A percentile compares a stretch with the other conserved stretches of the same genome.
phyloP scores from a whole-genome alignment of 2,888 invertebrate species.

The Caenorhabditis japonica region DNA sequence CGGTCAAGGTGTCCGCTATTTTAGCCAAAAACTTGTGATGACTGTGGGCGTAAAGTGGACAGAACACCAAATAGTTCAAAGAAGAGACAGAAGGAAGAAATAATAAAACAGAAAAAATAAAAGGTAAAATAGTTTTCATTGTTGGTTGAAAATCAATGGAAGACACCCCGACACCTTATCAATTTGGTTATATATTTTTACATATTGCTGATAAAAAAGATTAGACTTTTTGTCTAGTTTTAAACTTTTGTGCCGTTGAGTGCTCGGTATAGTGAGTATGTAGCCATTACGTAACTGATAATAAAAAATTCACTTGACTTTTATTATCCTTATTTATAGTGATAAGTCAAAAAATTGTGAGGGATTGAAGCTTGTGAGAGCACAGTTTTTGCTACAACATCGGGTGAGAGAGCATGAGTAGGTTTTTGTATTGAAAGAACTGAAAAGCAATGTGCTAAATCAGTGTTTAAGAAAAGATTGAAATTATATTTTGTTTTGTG shows the following conservation, averaged over 20 bases:
- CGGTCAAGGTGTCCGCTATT: constrained; percentile 32
- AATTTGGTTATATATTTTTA: too few species aligned
- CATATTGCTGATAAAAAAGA: too few species aligned
- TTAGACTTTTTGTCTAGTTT: too few species aligned
- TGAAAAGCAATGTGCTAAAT: too few species aligned
- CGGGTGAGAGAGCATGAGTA: constrained; percentile 40
- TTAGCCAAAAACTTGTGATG: constrained; percentile 33
- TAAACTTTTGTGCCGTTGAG: too few species aligned
- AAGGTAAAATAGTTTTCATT: not conserved
- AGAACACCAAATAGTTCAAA: constrained; percentile 8
- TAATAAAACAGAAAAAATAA: not conserved
- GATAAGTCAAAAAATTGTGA: constrained; percentile 37
- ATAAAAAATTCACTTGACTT: too few species aligned
- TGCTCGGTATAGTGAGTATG: constrained; percentile 11
- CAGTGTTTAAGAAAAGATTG: too few species aligned
- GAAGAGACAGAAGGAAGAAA: not conserved
- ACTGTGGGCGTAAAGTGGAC: constrained; percentile 36
- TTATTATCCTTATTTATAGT: constrained; percentile 52
- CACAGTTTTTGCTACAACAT: constrained; percentile 45
- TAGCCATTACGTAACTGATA: too few species aligned
- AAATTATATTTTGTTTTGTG: too few species aligned
- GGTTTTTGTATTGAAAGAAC: too few species aligned
- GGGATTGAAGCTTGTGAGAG: constrained; percentile 31
- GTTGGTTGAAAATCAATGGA: too few species aligned
- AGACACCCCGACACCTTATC: too few species aligned